These are phyloP conservation scores for Microctenopoma lineatum DNA, from an alignment of 2,797 vertebrate species.

Conservation along the genomic window DNA sequence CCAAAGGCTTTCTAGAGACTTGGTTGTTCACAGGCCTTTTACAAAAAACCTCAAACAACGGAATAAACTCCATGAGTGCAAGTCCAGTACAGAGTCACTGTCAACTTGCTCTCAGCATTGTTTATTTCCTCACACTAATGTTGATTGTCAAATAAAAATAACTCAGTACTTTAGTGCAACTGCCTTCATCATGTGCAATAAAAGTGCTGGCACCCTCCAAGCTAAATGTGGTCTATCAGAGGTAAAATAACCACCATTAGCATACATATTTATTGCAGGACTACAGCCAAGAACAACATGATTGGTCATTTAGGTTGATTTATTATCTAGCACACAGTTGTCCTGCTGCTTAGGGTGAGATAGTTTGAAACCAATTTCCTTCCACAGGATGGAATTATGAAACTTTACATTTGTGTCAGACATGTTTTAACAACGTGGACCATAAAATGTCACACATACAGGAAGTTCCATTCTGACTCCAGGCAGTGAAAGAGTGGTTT, in stretches of 20 bases:
- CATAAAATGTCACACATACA: neutral
- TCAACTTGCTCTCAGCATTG: no score
- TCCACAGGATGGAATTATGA: neutral
- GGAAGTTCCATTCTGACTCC: neutral
- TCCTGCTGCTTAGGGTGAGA: neutral
- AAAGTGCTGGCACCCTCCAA: neutral
- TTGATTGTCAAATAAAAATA: no score
- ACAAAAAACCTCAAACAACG: no score
- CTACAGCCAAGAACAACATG: slow-evolving; percentile 1
- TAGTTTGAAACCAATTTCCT: neutral
- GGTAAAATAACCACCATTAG: slow-evolving; percentile 12
- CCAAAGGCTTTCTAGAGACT: no score
- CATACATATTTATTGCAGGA: slow-evolving; percentile 14
- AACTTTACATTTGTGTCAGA: no score
- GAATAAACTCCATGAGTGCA: no score
- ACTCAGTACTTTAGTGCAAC: neutral
- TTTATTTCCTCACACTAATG: no score
- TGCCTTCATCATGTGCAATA: slow-evolving; percentile 1
- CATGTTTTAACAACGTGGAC: no score
- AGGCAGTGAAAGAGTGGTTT: slow-evolving; percentile 7
- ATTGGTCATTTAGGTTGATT: neutral
- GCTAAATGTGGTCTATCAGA: slow-evolving; percentile 12
- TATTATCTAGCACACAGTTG: neutral
- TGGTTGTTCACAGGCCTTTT: no score
- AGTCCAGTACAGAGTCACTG: no score